phyloP scores from a whole-genome alignment of 2,113 vertebrate genomes.

The Isurus oxyrinchus region DNA sequence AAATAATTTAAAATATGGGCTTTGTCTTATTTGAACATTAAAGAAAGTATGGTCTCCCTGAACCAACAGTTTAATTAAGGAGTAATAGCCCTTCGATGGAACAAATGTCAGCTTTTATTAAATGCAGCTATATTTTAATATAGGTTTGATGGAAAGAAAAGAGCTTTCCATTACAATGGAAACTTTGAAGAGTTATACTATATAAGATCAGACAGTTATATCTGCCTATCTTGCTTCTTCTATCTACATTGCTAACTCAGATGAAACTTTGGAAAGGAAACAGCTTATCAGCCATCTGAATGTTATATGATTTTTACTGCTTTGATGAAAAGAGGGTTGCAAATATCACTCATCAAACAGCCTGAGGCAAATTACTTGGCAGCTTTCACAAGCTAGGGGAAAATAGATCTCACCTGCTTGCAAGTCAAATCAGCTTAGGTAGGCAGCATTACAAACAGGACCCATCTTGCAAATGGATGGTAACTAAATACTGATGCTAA shows the following conservation, averaged over 20 bases:
- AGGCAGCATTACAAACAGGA: neutral
- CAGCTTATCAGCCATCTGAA: neutral
- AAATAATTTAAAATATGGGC: neutral
- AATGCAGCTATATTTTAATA: conserved; percentile 51
- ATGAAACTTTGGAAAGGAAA: neutral
- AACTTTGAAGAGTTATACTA: neutral
- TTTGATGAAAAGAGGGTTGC: neutral
- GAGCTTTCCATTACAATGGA: neutral
- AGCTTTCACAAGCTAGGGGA: neutral
- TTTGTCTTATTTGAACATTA: neutral
- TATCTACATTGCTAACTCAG: neutral
- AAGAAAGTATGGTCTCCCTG: conserved; percentile 38
- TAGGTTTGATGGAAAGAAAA: neutral
- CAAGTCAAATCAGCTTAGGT: neutral
- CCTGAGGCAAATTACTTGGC: neutral
- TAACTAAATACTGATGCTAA: neutral
- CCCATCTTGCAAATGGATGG: neutral
- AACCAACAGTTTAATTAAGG: conserved; percentile 71
- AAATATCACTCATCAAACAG: neutral
- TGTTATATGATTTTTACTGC: neutral
- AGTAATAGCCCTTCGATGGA: conserved; percentile 71
- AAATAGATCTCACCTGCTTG: neutral
- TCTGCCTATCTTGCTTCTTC: neutral
- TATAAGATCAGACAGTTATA: neutral
- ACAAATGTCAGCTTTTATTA: conserved; percentile 72